A percentile compares a stretch with the other conserved stretches of the same genome.
Conservation (phyloP, 2,888 invertebrate genomes). For the Lysandra coridon region DNA sequence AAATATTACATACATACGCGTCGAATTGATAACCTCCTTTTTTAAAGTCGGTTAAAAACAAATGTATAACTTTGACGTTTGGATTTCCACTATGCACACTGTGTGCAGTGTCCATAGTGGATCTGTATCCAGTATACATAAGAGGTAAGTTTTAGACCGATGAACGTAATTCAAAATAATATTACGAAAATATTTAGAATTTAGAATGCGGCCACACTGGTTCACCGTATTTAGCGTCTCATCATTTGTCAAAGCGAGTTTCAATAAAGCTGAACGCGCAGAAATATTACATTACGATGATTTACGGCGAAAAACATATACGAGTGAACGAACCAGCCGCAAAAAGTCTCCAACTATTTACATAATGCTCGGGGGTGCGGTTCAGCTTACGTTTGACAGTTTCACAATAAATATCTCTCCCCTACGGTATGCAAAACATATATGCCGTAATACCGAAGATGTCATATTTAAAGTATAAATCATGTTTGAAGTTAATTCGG, state of each 20-base stretch:
- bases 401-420: conserved; percentile 64
- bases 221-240: conserved; percentile 44
- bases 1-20: too few relatives aligned
- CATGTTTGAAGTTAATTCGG: conserved; percentile 72
- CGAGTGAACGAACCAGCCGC: conserved; percentile 41
- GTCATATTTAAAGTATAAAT: conserved; percentile 72
- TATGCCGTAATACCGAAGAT: conserved; percentile 61
- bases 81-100: background rate
- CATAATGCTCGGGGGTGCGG: background rate
- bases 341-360: conserved; percentile 31
- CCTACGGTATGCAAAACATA: conserved; percentile 73
- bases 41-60: background rate
- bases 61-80: background rate
- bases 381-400: conserved; percentile 28
- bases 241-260: conserved; percentile 73
- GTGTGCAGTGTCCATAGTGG: background rate
- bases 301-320: conserved; percentile 67
- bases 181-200: background rate
- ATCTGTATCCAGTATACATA: too few relatives aligned
- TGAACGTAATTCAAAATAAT: background rate
- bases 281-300: conserved; percentile 76
- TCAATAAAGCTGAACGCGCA: conserved; percentile 64
- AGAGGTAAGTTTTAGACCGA: too few relatives aligned
- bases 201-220: background rate
- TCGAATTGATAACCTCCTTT: too few relatives aligned